Conservation (phyloP, 2,113 vertebrate species). For the Mustela lutreola region DNA sequence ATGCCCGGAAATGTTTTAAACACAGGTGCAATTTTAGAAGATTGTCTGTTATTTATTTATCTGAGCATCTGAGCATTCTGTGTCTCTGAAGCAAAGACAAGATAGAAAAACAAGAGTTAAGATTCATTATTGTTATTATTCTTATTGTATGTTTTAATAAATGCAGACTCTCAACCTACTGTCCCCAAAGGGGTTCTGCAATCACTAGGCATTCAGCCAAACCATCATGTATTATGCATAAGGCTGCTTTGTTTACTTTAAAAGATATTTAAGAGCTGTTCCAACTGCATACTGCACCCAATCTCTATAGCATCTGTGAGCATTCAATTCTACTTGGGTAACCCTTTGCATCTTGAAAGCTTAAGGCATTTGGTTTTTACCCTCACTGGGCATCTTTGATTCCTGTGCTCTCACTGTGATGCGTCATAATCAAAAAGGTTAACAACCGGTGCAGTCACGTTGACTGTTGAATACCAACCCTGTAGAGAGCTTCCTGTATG, state of each 20-base stretch:
- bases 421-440: not conserved
- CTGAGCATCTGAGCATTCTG: not conserved
- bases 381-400: not conserved
- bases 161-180: not conserved
- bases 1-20: not conserved
- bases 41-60: not conserved
- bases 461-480: not conserved
- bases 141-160: constrained; percentile 12
- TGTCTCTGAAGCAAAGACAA: not conserved
- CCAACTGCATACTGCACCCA: not conserved
- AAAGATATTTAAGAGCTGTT: not conserved
- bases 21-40: not conserved
- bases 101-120: not conserved
- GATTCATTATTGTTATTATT: constrained; percentile 25
- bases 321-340: accelerated
- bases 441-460: accelerated
- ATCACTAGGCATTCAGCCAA: not conserved
- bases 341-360: not conserved
- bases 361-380: accelerated
- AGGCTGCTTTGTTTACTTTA: not conserved
- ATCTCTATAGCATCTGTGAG: not conserved
- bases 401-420: accelerated
- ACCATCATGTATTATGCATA: constrained; percentile 10
- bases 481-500: not conserved
- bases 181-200: not conserved